Base-by-base conservation (phyloP, 2,888 invertebrate species). In the Phragmatobia fuliginosa region DNA sequence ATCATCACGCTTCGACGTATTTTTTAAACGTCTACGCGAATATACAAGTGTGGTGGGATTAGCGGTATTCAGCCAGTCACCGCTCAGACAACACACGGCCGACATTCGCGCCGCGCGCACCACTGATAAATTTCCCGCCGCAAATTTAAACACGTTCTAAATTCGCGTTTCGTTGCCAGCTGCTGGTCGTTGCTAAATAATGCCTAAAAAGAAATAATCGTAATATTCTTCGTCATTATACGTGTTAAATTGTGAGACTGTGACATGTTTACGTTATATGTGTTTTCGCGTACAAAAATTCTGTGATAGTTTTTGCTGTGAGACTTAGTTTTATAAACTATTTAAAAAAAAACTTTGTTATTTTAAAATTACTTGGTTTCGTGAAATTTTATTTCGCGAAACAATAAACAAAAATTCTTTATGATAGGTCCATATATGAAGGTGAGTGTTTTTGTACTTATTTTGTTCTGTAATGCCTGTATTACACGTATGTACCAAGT, bases 391-490 rank as follows among this genome's bases (percentile, higher is more conserved):
- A 88, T 94, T 95, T 94, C 94, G 93, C 94, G 94, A 88, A 92
- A 89, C 93, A 85, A 86, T 87, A 75, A 79, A 78, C 82, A 88
- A 92, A 89, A 88, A 83, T 90, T 94, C 94, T 94, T 94, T 95
- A 95, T 95, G 94, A 94, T 94, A 94, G 94, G 94, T 89, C 94
- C 94, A 90, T 92, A 94, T 92, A 95, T 95, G 94, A 94, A 95
- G 94, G 94, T 95, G 87, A 94, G 94, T 69, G 38, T 93, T 79
- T 76, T 72, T 70, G 67, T 76, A 77, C 77, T 76, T 77, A 76
- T 83, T 82, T 68, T 81, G 74, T 80, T 73, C 69, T 49, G 11
- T 25, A 41, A 41, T 41, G 21, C 18, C 31, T 28, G 31, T 21
- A 21, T 1, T 62, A 8, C n/a, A 59, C 0, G 28, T 0, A 7